Evolutionary conservation across 1,140 invertebrate species (phyloP), one percentile per base, ranked within the genome.

Genomic region (Physella acuta): DNA sequence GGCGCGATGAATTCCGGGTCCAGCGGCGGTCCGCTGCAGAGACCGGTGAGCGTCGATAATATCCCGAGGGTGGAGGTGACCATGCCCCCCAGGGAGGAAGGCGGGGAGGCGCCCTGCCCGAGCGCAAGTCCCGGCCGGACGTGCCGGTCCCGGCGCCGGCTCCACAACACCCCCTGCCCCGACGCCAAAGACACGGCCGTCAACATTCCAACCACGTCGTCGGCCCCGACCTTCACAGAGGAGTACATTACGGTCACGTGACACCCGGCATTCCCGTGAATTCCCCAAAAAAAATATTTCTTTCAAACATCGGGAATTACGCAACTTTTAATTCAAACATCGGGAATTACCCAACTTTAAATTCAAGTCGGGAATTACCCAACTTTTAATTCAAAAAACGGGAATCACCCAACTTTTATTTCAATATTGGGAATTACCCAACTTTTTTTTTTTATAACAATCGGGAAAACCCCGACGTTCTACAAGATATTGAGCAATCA

Each of bases 41-140:
- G 66, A 39, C 63, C 73, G 0, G 73, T 76, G 0, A 79, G 78
- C 58, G 60, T 65, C 20, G 79, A 81, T 67, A 73, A 71, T 59
- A 81, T 81, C 49, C 79, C 79, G 16, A 68, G 71, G 17, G 79
- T 81, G 39, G 77, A 81, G 70, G 71, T 81, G 8, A 81, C 79
- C 0, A 68, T 71, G 20, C 75, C 78, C 1, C 59, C 33, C 5
- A 71, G 72, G 30, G 74, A 75, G 24, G 74, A 71, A 24, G 70
- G 49, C 33, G 60, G 61, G 28, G 37, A 49, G 8, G 65, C 44
- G 28, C 44, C 37, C 51, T 59, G 36, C 53, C 58, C 30, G 36
- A 33, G 28, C 24, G 17, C 26, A 14, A 63, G 33, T 24, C 56
- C 34, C 14, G 68, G 68, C 11, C 33, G 36, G 4, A 60, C n/a